Conservation (phyloP, 2,888 invertebrate species). For the Serripes groenlandicus region DNA sequence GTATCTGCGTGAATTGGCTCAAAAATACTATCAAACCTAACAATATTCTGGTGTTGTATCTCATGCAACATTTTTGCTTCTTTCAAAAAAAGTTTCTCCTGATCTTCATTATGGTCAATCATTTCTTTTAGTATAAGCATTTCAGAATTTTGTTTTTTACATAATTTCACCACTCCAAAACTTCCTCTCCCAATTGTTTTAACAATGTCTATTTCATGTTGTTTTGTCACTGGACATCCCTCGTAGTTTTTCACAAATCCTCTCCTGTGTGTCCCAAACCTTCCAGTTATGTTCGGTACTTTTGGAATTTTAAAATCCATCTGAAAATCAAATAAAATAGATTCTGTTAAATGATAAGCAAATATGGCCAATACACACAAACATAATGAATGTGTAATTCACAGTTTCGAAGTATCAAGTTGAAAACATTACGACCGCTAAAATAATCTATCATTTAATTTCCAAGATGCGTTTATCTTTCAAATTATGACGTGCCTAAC, state of each 20-base stretch:
- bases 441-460: no score
- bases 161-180: conserved; percentile 18
- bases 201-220: neutral
- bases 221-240: neutral
- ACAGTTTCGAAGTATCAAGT: no score
- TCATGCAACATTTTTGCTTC: conserved; percentile 14
- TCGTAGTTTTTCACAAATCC: neutral
- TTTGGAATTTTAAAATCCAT: neutral
- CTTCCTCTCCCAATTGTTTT: conserved; percentile 19
- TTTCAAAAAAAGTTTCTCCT: conserved; percentile 30
- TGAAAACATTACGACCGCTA: no score
- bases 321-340: no score
- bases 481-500: no score
- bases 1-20: neutral
- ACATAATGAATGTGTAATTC: no score
- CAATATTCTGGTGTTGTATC: conserved; percentile 30
- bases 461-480: no score
- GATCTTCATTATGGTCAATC: conserved; percentile 9
- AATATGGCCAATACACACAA: no score
- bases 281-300: no score
- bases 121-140: conserved; percentile 7
- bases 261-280: neutral
- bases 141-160: neutral
- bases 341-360: no score
- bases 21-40: conserved; percentile 6